Evolutionary conservation across 2,113 vertebrate genomes (phyloP), one percentile per base, ranked within the genome.

Genomic region (Alligator sinensis): DNA sequence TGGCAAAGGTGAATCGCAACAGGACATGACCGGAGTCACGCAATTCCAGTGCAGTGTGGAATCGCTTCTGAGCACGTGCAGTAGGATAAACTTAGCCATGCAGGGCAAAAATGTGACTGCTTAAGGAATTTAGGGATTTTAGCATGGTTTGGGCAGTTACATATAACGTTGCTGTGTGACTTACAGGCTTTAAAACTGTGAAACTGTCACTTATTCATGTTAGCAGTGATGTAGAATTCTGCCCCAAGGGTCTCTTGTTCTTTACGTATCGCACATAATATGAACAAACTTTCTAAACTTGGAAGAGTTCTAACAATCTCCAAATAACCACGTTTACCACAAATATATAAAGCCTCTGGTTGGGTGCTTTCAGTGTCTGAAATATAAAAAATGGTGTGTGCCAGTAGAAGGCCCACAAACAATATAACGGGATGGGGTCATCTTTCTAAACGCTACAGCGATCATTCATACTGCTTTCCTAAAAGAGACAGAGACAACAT

Each of bases 261-360:
- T 3, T 78, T 15, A 21, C 3, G 18, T 55, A 28, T 0, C 0
- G 54, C 21, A 74, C 3, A 19, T 79, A 55, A 76, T 64, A 80
- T 63, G 63, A 47, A 11, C 38, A 47, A 80, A 47, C 9, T 9
- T 47, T 47, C 47, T 47, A 47, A 47, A 47, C 47, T 47, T 47
- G 47, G 9, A 47, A 47, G 8, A 47, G 47, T 47, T 47, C 47
- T 47, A 47, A 47, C 9, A 47, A 47, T 47, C 1, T 74, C 19
- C n/a, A 82, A 93, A 87, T 9, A 92, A 80, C 9, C 19, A 3
- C 8, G 61, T 47, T 74, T 24, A 22, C 38, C 47, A 72, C 5
- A 68, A 14, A 22, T 5, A n/a, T 0, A 0, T n/a, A 87, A 68
- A 87, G 15, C 5, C 6, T 59, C 57, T 19, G 61, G 34, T 74